Conservation (phyloP, 2,888 invertebrate species). For the Sycophila texana region DNA sequence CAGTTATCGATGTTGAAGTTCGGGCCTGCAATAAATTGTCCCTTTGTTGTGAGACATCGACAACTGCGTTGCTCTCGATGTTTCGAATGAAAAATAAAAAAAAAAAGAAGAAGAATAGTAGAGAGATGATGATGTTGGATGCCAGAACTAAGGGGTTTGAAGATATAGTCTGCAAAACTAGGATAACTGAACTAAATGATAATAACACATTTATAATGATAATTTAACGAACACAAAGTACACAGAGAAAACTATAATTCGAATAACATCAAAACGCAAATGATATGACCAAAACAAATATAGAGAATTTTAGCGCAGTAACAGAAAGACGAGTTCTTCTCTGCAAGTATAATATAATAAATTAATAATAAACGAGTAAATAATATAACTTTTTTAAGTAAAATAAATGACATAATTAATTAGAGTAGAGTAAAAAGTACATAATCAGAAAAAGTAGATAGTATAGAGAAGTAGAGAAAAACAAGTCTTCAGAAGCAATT, state of each 20-base stretch:
- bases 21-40: conserved; percentile 48
- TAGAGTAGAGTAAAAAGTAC: background rate
- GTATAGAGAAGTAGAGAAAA: conserved; percentile 37
- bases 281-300: conserved; percentile 33
- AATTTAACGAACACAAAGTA: conserved; percentile 35
- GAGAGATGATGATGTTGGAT: conserved; percentile 23
- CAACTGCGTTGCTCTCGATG: conserved; percentile 56
- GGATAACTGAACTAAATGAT: conserved; percentile 49
- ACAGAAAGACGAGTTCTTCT: conserved; percentile 50
- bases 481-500: conserved; percentile 41
- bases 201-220: conserved; percentile 23
- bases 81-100: background rate
- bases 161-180: conserved; percentile 18
- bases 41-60: conserved; percentile 52
- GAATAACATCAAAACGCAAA: conserved; percentile 40
- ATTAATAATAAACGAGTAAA: background rate
- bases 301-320: conserved; percentile 11
- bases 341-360: conserved; percentile 21
- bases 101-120: conserved; percentile 22
- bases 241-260: conserved; percentile 36
- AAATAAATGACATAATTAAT: conserved; percentile 8
- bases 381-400: background rate
- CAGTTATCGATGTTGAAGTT: conserved; percentile 53
- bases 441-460: conserved; percentile 7
- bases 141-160: conserved; percentile 37